Evolutionary conservation across 2,888 invertebrate species (phyloP).

Genomic region (Odontomyia ornata): DNA sequence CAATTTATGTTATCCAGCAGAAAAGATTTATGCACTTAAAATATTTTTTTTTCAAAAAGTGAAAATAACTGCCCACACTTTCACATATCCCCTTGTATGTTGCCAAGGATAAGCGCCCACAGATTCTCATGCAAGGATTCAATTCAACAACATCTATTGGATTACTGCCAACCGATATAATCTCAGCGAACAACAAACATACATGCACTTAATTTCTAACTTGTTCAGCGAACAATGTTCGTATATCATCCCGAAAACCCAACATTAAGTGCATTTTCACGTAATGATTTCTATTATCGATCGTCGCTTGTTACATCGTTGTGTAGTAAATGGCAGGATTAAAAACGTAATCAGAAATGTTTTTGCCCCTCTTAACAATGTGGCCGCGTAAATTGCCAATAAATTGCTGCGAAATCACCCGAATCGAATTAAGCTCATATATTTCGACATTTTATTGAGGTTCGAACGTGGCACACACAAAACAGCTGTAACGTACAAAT

Average conservation of each 20-base stretch:
- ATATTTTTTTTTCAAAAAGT: too few relatives aligned
- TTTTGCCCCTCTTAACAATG: conserved; percentile 26
- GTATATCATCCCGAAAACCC: too few relatives aligned
- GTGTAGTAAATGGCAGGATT: conserved; percentile 32
- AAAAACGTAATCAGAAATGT: conserved; percentile 41
- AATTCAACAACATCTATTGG: background rate
- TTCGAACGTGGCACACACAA: conserved; percentile 16
- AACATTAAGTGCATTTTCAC: conserved; percentile 25
- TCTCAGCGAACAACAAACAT: too few relatives aligned
- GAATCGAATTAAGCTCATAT: conserved; percentile 34
- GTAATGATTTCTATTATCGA: conserved; percentile 39
- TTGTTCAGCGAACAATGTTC: too few relatives aligned
- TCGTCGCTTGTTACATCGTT: conserved; percentile 2
- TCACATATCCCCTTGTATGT: too few relatives aligned
- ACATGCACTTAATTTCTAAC: too few relatives aligned
- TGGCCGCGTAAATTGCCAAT: conserved; percentile 38
- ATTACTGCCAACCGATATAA: background rate
- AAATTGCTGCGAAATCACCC: conserved; percentile 32
- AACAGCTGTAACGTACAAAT: background rate
- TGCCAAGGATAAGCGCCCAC: too few relatives aligned
- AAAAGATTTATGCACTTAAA: too few relatives aligned
- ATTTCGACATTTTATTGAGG: conserved; percentile 37
- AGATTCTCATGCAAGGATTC: too few relatives aligned
- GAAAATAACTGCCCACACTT: too few relatives aligned
- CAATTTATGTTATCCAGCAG: too few relatives aligned